Evolutionary conservation across 2,113 vertebrate genomes (phyloP).

Genomic region (Martes martes): DNA sequence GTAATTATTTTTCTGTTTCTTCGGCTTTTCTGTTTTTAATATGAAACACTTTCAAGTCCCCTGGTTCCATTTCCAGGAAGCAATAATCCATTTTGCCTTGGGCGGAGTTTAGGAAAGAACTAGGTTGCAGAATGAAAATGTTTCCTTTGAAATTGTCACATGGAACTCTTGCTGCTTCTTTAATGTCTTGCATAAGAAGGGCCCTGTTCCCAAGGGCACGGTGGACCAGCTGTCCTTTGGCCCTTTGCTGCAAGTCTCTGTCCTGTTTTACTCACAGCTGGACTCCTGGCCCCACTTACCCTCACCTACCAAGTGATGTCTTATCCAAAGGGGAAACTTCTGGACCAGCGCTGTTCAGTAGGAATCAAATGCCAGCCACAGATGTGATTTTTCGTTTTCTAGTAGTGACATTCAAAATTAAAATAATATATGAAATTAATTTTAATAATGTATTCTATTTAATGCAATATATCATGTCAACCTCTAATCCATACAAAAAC

Average conservation of each 20-base stretch:
- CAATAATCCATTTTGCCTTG: constrained; percentile 71
- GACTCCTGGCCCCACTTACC: not conserved
- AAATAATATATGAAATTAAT: not conserved
- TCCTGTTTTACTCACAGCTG: not conserved
- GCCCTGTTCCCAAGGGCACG: not conserved
- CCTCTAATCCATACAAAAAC: not conserved
- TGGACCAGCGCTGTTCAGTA: not conserved
- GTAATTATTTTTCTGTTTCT: constrained; percentile 69
- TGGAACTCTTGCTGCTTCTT: not conserved
- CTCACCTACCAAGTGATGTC: not conserved
- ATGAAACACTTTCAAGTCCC: constrained; percentile 72
- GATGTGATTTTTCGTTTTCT: not conserved
- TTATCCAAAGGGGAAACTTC: not conserved
- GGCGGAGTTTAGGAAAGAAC: constrained; percentile 61
- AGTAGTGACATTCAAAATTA: not conserved
- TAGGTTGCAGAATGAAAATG: constrained; percentile 32
- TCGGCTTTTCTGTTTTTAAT: constrained; percentile 73
- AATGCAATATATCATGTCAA: not conserved
- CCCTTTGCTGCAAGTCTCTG: not conserved
- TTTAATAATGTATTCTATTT: not conserved
- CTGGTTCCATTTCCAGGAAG: constrained; percentile 69
- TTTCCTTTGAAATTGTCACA: constrained; percentile 57
- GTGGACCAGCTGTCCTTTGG: too few species aligned
- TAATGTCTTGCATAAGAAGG: constrained; percentile 29
- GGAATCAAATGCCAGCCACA: not conserved